Percentiles rank a stretch among this genome's conserved stretches.
phyloP scores from a whole-genome alignment of 2,888 invertebrate species.

The Phrixothrix hirtus region DNA sequence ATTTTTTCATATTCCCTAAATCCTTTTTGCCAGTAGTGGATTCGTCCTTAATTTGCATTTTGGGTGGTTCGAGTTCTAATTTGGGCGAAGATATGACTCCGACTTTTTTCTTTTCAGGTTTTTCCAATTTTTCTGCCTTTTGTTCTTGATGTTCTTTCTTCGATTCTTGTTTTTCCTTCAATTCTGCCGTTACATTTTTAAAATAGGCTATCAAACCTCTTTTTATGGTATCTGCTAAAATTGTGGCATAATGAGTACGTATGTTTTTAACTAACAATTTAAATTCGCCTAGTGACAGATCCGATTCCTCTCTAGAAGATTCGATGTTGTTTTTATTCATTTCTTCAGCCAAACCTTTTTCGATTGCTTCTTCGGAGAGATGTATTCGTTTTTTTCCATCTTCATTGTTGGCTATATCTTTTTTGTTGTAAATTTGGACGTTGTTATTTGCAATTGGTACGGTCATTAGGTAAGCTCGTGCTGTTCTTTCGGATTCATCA shows the following conservation, averaged over 20 bases:
- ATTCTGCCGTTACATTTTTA: constrained; percentile 9
- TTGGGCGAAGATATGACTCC: constrained; percentile 2
- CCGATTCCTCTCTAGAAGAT: too few species aligned
- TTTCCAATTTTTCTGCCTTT: constrained; percentile 1
- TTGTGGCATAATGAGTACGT: not conserved
- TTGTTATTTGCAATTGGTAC: constrained; percentile 42
- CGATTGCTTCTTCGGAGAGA: not conserved
- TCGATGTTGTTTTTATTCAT: too few species aligned
- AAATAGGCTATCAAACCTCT: constrained; percentile 16
- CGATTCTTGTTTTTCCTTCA: constrained; percentile 4
- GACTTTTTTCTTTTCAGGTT: constrained; percentile 13
- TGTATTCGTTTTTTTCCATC: constrained; percentile 6
- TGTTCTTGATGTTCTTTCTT: constrained; percentile 1
- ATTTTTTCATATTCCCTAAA: too few species aligned
- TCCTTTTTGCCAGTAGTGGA: constrained; percentile 16
- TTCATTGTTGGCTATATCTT: constrained; percentile 1
- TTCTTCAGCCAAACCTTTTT: too few species aligned
- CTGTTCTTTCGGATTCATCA: constrained; percentile 21
- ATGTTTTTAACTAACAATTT: too few species aligned
- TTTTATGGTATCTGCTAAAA: constrained; percentile 3
- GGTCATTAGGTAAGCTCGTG: constrained; percentile 44
- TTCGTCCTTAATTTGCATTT: constrained; percentile 4
- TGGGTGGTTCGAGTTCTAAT: constrained; percentile 11
- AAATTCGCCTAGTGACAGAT: too few species aligned
- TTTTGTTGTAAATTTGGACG: constrained; percentile 5